Percentiles rank a stretch among this genome's conserved stretches.
Evolutionary conservation across 1,140 invertebrate genomes (phyloP).

Genomic region (Drosophila cardini): DNA sequence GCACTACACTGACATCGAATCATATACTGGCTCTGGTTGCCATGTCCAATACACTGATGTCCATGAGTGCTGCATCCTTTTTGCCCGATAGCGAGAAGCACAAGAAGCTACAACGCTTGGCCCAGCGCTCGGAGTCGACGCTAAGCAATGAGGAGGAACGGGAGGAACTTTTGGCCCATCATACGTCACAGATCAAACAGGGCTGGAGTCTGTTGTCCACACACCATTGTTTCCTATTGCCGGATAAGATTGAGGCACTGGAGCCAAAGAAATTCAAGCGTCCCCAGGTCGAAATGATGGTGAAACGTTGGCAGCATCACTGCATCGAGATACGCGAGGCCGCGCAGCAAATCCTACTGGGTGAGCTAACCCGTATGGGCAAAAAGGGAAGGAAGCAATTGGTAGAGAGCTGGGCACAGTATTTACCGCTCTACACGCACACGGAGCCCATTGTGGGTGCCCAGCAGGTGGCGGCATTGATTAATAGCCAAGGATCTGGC

Average conservation of each 20-base stretch:
- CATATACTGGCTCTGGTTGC: constrained; percentile 97
- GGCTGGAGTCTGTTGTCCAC: constrained; percentile 98
- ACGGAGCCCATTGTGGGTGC: constrained; percentile 88
- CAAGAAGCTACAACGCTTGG: constrained; percentile 89
- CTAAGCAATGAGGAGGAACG: constrained; percentile 89
- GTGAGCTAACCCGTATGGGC: constrained; percentile 95
- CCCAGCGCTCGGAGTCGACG: constrained; percentile 70
- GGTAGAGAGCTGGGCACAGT: constrained; percentile 98
- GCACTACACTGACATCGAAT: constrained; percentile 96
- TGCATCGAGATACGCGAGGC: constrained; percentile 98
- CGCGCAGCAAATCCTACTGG: constrained; percentile 96
- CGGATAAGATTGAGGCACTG: constrained; percentile 92
- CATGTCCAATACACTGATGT: constrained; percentile 98
- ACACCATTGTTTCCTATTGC: constrained; percentile 97
- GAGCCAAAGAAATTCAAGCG: constrained; percentile 94
- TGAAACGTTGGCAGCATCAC: constrained; percentile 98
- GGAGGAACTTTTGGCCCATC: constrained; percentile 92
- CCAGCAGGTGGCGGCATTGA: constrained; percentile 75
- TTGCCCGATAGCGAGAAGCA: constrained; percentile 93
- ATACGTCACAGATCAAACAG: constrained; percentile 96
- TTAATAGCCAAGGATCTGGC: constrained; percentile 69
- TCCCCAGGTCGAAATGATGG: constrained; percentile 98
- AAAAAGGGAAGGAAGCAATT: constrained; percentile 95
- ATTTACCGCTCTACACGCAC: constrained; percentile 94
- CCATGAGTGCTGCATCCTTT: constrained; percentile 98